Base-by-base conservation (phyloP, 2,888 invertebrate species). In the Rhagophthalmus giganteus region DNA sequence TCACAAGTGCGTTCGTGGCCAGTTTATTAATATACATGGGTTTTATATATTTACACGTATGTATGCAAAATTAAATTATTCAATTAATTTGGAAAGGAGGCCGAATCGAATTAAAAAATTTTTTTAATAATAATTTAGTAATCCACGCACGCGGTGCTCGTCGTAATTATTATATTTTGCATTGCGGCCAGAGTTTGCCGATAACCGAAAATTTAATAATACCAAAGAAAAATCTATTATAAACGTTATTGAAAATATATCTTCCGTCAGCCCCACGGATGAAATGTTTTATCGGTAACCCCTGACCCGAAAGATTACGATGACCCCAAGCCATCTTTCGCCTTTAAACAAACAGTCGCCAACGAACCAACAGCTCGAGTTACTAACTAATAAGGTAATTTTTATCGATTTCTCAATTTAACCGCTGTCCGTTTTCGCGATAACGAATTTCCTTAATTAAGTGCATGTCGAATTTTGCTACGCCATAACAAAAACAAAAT, bases 291-390 rank as follows among this genome's bases (percentile, higher is more conserved):
- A 64, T 64, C 64, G 39, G 13, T 63, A 64, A 67, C 67, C 68
- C 57, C 51, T 57, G 60, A 64, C 61, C 63, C 53, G 32, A 26
- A 47, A 56, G 57, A 62, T 61, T 57, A 59, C 40, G 61, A 57
- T 66, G 69, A 67, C 67, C 67, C 57, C 59, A 57, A 54, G 57
- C 45, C 61, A 60, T 57, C 58, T 65, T 61, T 59, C 25, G 11
- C 60, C 51, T 54, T 59, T 57, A 58, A 60, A 63, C 60, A 61
- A 63, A 60, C 58, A 63, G 61, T 61, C 56, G 50, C 45, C 45
- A 53, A 57, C 55, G 55, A 54, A 58, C 49, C 58, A 52, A 51
- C 57, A 54, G 45, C 46, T 42, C 28, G 24, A 31, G 49, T 47
- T 47, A 46, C 33, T 25, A n/a, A n/a, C n/a, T n/a, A 47, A 37